phyloP scores from a whole-genome alignment of 2,888 invertebrate genomes.

The Eledona agricola region DNA sequence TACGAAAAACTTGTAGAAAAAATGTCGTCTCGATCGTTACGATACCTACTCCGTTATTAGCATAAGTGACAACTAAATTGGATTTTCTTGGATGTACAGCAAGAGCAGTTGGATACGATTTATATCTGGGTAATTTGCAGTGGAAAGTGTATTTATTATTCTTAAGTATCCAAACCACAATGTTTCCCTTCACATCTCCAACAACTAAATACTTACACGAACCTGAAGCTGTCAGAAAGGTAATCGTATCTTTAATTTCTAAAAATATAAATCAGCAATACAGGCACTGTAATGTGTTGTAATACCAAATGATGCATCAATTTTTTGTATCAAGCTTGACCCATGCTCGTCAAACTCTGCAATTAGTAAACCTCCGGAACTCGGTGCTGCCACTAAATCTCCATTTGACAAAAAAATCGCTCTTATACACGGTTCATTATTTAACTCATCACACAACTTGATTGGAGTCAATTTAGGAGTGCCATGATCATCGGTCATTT shows the following conservation, averaged over 20 bases:
- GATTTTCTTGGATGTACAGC: slow-evolving; percentile 70
- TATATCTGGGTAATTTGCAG: slow-evolving; percentile 75
- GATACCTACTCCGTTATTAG: slow-evolving; percentile 78
- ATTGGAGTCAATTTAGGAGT: slow-evolving; percentile 54
- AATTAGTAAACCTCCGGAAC: slow-evolving; percentile 59
- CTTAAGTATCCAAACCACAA: slow-evolving; percentile 70
- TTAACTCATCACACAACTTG: slow-evolving; percentile 49
- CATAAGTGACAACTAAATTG: slow-evolving; percentile 75
- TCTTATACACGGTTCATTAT: slow-evolving; percentile 49
- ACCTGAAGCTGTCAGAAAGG: slow-evolving; percentile 64
- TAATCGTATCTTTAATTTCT: slow-evolving; percentile 69
- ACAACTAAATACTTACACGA: slow-evolving; percentile 72
- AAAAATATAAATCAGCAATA: slow-evolving; percentile 43
- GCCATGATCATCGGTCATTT: slow-evolving; percentile 62
- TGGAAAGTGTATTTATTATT: slow-evolving; percentile 61
- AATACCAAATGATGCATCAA: slow-evolving; percentile 57
- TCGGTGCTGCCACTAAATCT: slow-evolving; percentile 61
- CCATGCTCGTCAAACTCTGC: slow-evolving; percentile 57
- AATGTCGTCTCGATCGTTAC: slow-evolving; percentile 2
- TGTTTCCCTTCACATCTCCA: slow-evolving; percentile 72
- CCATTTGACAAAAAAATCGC: slow-evolving; percentile 62
- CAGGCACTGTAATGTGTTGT: slow-evolving; percentile 3
- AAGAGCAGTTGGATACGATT: slow-evolving; percentile 76
- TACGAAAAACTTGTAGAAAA: slow-evolving; percentile 38
- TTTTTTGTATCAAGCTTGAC: slow-evolving; percentile 57